Evolutionary conservation across 2,888 invertebrate genomes (phyloP).

Genomic region (Sarcophaga variegata): DNA sequence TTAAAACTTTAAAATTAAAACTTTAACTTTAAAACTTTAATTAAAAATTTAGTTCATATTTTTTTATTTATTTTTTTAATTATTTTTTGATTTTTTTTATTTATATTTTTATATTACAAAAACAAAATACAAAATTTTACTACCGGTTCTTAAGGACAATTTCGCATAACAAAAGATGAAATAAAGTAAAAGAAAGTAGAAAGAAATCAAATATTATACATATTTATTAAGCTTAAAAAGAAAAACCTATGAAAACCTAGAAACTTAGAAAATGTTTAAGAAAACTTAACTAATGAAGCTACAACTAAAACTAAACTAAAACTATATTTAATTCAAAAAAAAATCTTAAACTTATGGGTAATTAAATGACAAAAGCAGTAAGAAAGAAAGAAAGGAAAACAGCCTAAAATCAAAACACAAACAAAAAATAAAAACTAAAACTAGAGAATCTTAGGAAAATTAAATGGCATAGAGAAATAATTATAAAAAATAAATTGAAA

Average conservation of each 20-base stretch:
- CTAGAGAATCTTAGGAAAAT: slow-evolving; percentile 15
- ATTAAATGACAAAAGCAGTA: slow-evolving; percentile 11
- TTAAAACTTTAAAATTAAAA: no score
- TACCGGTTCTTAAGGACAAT: slow-evolving; percentile 66
- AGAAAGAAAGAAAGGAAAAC: slow-evolving; percentile 17
- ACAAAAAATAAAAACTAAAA: slow-evolving; percentile 20
- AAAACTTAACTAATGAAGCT: background rate
- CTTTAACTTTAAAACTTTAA: no score
- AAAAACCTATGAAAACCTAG: no score
- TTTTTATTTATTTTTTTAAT: no score
- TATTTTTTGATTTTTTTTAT: background rate
- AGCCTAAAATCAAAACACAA: slow-evolving; percentile 62
- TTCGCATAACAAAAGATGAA: slow-evolving; percentile 20
- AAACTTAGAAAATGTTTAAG: no score
- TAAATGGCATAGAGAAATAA: background rate
- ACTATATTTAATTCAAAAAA: no score
- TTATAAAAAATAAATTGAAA: slow-evolving; percentile 55
- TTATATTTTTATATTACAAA: background rate
- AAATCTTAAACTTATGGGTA: background rate
- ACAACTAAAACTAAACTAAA: no score
- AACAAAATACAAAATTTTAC: background rate
- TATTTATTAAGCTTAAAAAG: no score
- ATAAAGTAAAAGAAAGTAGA: no score
- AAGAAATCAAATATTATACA: no score
- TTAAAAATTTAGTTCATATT: no score